Evolutionary conservation across 2,797 vertebrate species (phyloP).

Genomic region (Lepus oiostolus): DNA sequence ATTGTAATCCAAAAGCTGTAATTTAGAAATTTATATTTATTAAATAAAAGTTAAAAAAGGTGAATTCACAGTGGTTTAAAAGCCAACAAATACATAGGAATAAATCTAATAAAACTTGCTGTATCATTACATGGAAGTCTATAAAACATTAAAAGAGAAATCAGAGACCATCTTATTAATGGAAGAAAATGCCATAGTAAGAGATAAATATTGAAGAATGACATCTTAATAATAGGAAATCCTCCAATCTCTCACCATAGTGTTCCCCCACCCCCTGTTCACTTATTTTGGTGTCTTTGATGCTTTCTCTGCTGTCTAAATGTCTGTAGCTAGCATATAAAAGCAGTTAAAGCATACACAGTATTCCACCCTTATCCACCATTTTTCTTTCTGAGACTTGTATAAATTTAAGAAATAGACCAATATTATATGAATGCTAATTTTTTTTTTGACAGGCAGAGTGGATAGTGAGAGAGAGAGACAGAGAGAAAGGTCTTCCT

Average conservation of each 20-base stretch:
- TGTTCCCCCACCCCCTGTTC: not conserved
- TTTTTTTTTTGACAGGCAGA: too few relatives aligned
- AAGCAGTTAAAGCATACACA: not conserved
- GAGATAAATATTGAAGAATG: not conserved
- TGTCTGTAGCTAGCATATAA: not conserved
- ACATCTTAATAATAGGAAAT: not conserved
- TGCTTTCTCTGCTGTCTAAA: not conserved
- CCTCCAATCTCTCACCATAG: not conserved
- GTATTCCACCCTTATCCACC: too few relatives aligned
- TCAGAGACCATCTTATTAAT: not conserved
- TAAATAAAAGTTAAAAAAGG: not conserved
- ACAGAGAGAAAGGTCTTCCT: too few relatives aligned
- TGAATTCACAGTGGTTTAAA: not conserved
- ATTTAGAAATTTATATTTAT: too few relatives aligned
- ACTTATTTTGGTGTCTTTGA: not conserved
- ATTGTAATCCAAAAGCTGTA: too few relatives aligned
- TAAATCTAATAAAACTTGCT: not conserved
- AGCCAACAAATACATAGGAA: not conserved
- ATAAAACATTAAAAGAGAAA: not conserved
- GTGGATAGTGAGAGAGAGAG: too few relatives aligned
- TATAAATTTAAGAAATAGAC: too few relatives aligned
- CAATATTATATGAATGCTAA: too few relatives aligned
- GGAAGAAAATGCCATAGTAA: not conserved
- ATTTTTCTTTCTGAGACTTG: too few relatives aligned
- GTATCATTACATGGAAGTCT: not conserved